Evolutionary conservation across 2,113 vertebrate species (phyloP).

Genomic region (Tachysurus vachellii): DNA sequence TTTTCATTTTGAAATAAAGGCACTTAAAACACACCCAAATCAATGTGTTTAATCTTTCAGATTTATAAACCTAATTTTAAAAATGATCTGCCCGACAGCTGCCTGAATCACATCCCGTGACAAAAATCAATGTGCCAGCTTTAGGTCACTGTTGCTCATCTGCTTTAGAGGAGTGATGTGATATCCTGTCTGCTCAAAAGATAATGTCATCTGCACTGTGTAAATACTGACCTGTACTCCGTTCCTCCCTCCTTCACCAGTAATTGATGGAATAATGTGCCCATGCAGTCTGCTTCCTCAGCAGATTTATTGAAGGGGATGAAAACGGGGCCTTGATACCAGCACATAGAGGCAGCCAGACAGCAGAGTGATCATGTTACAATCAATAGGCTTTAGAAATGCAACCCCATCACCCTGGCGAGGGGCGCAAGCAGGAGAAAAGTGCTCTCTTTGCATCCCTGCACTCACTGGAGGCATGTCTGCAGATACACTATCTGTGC

Average conservation of each 20-base stretch:
- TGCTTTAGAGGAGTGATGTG: background rate
- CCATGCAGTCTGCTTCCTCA: conserved; percentile 32
- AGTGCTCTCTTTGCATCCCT: conserved; percentile 39
- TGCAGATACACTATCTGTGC: conserved; percentile 54
- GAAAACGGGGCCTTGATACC: conserved; percentile 40
- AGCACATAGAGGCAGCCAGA: conserved; percentile 36
- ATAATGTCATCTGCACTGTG: conserved; percentile 37
- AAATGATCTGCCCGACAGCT: background rate
- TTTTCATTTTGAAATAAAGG: background rate
- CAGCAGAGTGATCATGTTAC: conserved; percentile 42
- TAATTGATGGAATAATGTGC: conserved; percentile 25
- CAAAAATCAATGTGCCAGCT: background rate
- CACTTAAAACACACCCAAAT: background rate
- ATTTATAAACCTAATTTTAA: background rate
- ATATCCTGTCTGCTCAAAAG: conserved; percentile 29
- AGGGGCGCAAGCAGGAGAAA: background rate
- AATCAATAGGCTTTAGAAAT: conserved; percentile 54
- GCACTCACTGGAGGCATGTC: conserved; percentile 38
- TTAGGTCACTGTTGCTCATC: conserved; percentile 3
- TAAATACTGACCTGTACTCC: conserved; percentile 28
- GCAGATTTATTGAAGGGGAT: conserved; percentile 38
- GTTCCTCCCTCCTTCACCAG: conserved; percentile 16
- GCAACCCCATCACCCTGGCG: conserved; percentile 19
- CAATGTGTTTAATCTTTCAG: background rate
- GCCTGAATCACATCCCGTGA: background rate